Evolutionary conservation across 2,113 vertebrate species (phyloP).

Genomic region (Chloroceryle aenea): DNA sequence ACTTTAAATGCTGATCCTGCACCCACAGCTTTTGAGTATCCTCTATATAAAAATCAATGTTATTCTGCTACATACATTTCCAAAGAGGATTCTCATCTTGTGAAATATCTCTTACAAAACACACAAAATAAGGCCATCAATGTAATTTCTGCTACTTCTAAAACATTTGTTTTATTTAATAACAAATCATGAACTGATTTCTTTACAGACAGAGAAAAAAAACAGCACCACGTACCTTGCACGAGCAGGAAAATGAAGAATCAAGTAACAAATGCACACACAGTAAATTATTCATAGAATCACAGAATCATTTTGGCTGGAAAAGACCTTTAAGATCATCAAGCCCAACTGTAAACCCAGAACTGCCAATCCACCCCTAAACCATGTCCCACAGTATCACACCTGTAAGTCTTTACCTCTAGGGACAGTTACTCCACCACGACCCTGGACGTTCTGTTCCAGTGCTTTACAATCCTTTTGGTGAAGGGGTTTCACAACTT

Average conservation of each 20-base stretch:
- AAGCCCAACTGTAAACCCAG: not conserved
- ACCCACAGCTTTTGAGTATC: not conserved
- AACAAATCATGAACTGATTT: not conserved
- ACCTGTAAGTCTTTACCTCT: not conserved
- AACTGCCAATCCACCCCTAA: not conserved
- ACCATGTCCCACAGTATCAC: not conserved
- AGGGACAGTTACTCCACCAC: not conserved
- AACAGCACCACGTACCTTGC: not conserved
- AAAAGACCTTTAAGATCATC: not conserved
- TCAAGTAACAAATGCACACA: not conserved
- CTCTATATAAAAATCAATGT: not conserved
- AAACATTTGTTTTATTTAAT: not conserved
- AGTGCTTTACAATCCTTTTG: not conserved
- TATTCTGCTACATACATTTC: accelerated
- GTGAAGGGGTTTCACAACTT: not conserved
- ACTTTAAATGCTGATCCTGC: not conserved
- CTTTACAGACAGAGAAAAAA: not conserved
- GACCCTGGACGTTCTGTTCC: not conserved
- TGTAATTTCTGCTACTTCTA: not conserved
- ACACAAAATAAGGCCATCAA: not conserved
- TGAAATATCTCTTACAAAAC: not conserved
- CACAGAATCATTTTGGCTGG: not conserved
- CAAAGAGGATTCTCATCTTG: not conserved
- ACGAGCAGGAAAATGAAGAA: not conserved
- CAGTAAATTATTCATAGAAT: not conserved